phyloP scores from a whole-genome alignment of 2,888 invertebrate species.

The Chironomus riparius region DNA sequence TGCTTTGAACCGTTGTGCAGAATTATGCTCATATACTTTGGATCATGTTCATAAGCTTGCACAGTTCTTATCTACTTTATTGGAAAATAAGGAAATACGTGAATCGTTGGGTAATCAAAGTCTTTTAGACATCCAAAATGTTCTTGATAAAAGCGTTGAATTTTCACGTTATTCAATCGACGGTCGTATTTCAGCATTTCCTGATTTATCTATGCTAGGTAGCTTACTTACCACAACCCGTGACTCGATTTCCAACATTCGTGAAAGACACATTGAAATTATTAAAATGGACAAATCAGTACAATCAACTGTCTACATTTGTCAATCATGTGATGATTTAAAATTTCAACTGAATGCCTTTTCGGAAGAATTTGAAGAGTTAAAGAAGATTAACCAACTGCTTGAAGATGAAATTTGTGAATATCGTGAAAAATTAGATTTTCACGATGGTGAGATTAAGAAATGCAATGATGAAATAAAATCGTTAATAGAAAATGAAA shows the following conservation, averaged over 20 bases:
- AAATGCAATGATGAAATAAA: background rate
- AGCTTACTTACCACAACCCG: background rate
- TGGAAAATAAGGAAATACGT: conserved; percentile 47
- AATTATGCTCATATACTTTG: conserved; percentile 42
- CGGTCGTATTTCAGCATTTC: background rate
- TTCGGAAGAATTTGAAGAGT: background rate
- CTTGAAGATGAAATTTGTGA: conserved; percentile 1
- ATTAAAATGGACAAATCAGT: background rate
- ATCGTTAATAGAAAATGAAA: background rate
- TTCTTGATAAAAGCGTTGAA: conserved; percentile 47
- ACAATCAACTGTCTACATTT: background rate
- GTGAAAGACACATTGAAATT: background rate
- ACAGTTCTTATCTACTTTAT: conserved; percentile 49
- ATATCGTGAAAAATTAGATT: background rate
- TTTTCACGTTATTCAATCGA: conserved; percentile 36
- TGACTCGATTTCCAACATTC: background rate
- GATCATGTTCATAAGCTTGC: conserved; percentile 52
- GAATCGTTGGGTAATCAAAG: conserved; percentile 46
- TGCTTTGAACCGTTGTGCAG: conserved; percentile 31
- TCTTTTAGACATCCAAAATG: conserved; percentile 45
- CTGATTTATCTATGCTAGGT: too few relatives aligned
- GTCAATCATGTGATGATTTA: background rate
- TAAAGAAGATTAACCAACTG: background rate
- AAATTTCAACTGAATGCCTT: background rate
- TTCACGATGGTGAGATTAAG: background rate